phyloP scores from a whole-genome alignment of 2,797 vertebrate genomes.

The Lycodopsis pacificus region DNA sequence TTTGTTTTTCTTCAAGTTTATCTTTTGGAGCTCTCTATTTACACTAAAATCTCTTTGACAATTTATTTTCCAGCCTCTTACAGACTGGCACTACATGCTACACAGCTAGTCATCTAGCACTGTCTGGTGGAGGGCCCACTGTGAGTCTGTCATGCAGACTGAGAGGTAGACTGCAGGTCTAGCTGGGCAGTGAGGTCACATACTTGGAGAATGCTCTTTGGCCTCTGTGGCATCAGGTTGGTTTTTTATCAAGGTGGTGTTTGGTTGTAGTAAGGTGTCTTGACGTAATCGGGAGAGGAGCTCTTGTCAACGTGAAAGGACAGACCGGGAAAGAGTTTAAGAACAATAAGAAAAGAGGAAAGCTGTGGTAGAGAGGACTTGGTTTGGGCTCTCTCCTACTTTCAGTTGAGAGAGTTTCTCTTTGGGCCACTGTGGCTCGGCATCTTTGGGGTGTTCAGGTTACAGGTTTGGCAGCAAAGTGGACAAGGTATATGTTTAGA shows the following conservation, averaged over 20 bases:
- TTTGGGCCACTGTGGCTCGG: slow-evolving; percentile 87
- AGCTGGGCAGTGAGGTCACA: slow-evolving; percentile 99
- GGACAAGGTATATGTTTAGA: slow-evolving; percentile 73
- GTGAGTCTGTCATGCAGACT: slow-evolving; percentile 93
- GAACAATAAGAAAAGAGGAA: slow-evolving; percentile 76
- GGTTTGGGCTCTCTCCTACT: slow-evolving; percentile 81
- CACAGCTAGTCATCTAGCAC: slow-evolving; percentile 90
- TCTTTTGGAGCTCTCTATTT: slow-evolving; percentile 82
- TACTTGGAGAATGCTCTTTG: slow-evolving; percentile 99
- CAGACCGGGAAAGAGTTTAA: slow-evolving; percentile 61
- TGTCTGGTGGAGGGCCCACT: slow-evolving; percentile 92
- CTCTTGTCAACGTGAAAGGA: slow-evolving; percentile 69
- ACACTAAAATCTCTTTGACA: slow-evolving; percentile 85
- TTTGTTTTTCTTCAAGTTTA: slow-evolving; percentile 89
- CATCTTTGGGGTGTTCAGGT: slow-evolving; percentile 83
- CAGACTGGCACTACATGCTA: slow-evolving; percentile 94
- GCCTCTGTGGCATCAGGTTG: slow-evolving; percentile 94
- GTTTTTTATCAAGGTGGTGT: slow-evolving; percentile 75
- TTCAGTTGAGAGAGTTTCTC: slow-evolving; percentile 85
- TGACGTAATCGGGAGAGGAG: slow-evolving; percentile 62
- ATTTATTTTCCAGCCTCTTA: slow-evolving; percentile 84
- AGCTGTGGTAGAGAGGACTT: slow-evolving; percentile 73
- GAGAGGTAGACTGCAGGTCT: slow-evolving; percentile 99
- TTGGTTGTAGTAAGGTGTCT: slow-evolving; percentile 79
- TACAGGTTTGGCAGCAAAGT: slow-evolving; percentile 83